Evolutionary conservation across 2,888 invertebrate species (phyloP).

Genomic region (Thymelicus sylvestris): DNA sequence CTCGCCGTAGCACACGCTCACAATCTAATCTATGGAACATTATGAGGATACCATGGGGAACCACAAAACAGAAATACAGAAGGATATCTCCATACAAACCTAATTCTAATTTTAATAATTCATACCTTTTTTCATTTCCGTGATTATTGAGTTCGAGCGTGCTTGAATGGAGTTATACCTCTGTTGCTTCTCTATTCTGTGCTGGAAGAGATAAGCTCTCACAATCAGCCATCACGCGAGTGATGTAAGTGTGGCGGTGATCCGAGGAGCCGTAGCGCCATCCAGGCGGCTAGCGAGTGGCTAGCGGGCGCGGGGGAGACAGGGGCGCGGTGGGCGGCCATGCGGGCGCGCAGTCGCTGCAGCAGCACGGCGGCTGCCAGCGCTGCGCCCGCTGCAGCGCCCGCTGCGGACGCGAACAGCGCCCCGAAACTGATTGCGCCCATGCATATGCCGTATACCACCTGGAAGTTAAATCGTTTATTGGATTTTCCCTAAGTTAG

Average conservation of each 20-base stretch:
- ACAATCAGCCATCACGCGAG: slow-evolving; percentile 65
- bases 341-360: slow-evolving; percentile 91
- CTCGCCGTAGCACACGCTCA: not conserved
- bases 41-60: not conserved
- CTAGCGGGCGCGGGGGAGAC: slow-evolving; percentile 82
- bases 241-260: slow-evolving; percentile 69
- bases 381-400: slow-evolving; percentile 94
- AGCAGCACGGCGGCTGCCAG: slow-evolving; percentile 93
- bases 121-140: too few species aligned
- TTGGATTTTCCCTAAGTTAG: too few species aligned
- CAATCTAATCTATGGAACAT: not conserved
- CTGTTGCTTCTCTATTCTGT: too few species aligned
- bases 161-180: too few species aligned
- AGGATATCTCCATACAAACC: too few species aligned
- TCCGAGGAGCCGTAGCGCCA: slow-evolving; percentile 87
- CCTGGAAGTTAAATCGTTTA: slow-evolving; percentile 59
- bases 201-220: too few species aligned
- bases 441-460: slow-evolving; percentile 96
- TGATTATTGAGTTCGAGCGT: too few species aligned
- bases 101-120: too few species aligned
- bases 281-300: slow-evolving; percentile 90
- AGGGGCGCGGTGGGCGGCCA: slow-evolving; percentile 83
- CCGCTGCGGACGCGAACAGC: slow-evolving; percentile 93
- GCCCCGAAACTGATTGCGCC: slow-evolving; percentile 95
- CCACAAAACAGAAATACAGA: too few species aligned